Evolutionary conservation across 2,888 invertebrate species (phyloP).

Genomic region (Aphodius granarius): DNA sequence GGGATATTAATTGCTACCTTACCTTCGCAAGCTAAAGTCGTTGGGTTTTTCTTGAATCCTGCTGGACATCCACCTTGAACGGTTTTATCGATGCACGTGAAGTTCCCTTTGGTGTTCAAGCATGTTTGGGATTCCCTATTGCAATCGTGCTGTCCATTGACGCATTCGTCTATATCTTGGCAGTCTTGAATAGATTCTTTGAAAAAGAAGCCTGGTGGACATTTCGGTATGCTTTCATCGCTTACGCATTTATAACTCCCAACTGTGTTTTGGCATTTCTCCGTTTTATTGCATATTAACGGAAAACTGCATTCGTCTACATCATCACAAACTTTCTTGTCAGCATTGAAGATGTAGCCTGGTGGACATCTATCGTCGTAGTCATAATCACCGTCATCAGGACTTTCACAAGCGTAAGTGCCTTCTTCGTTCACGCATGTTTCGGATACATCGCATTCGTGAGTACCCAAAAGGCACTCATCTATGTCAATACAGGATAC

Average conservation of each 20-base stretch:
- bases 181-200: slow-evolving; percentile 48
- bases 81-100: slow-evolving; percentile 68
- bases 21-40: slow-evolving; percentile 63
- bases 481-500: slow-evolving; percentile 70
- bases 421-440: slow-evolving; percentile 61
- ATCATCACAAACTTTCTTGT: slow-evolving; percentile 60
- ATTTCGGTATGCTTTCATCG: slow-evolving; percentile 41
- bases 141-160: slow-evolving; percentile 65
- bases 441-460: slow-evolving; percentile 55
- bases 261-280: slow-evolving; percentile 49
- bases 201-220: slow-evolving; percentile 51
- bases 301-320: slow-evolving; percentile 50
- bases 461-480: slow-evolving; percentile 57
- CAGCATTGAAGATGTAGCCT: slow-evolving; percentile 60
- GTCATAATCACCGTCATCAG: slow-evolving; percentile 35
- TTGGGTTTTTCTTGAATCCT: slow-evolving; percentile 63
- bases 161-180: slow-evolving; percentile 73
- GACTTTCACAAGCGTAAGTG: slow-evolving; percentile 56
- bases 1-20: slow-evolving; percentile 24
- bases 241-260: slow-evolving; percentile 49
- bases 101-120: slow-evolving; percentile 71
- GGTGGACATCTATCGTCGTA: slow-evolving; percentile 54
- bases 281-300: slow-evolving; percentile 45
- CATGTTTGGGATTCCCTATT: slow-evolving; percentile 68
- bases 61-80: slow-evolving; percentile 63